phyloP scores from a whole-genome alignment of 2,797 vertebrate genomes.

The Enteromius afrohamiltoni region DNA sequence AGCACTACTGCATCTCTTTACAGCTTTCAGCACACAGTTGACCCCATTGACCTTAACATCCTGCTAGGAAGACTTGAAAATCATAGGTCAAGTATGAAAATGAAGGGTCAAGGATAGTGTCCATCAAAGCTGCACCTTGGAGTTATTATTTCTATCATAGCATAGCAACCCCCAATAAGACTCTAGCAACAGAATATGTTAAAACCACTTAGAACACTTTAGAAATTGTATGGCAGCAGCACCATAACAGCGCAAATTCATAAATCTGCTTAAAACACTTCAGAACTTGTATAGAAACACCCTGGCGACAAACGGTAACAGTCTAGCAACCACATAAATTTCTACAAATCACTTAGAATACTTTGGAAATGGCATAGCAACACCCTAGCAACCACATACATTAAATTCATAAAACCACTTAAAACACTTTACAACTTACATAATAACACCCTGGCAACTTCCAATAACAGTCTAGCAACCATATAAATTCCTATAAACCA shows the following conservation, averaged over 20 bases:
- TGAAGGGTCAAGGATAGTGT: constrained; percentile 28
- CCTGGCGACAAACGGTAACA: neutral
- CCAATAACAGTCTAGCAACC: too few species aligned
- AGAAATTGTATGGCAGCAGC: neutral
- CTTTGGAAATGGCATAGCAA: too few species aligned
- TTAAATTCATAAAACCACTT: neutral
- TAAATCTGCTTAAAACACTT: neutral
- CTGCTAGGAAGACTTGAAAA: constrained; percentile 28
- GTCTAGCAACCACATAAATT: neutral
- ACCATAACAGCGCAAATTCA: too few species aligned
- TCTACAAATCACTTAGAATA: neutral
- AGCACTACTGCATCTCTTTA: constrained; percentile 60
- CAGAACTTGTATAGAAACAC: too few species aligned
- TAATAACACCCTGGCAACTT: too few species aligned
- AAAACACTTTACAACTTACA: too few species aligned
- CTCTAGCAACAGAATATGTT: too few species aligned
- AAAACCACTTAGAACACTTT: neutral
- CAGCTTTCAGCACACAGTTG: constrained; percentile 39
- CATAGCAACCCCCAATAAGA: too few species aligned
- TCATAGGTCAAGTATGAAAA: constrained; percentile 39
- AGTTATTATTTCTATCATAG: neutral
- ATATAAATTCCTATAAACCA: neutral
- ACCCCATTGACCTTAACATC: constrained; percentile 42
- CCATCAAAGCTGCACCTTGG: neutral
- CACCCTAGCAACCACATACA: neutral